phyloP scores from a whole-genome alignment of 2,797 vertebrate genomes.

The Cuculus canorus region DNA sequence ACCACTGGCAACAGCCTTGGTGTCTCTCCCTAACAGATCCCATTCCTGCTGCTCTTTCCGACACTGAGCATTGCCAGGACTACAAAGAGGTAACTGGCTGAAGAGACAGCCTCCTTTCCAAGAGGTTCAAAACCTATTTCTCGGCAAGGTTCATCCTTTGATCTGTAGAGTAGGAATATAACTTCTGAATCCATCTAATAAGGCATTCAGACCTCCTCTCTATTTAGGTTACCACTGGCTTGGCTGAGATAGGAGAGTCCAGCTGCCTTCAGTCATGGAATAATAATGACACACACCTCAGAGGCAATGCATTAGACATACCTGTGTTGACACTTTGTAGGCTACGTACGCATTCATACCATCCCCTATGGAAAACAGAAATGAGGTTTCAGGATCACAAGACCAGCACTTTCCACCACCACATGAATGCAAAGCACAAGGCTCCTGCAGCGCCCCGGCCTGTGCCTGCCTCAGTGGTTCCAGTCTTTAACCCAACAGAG shows the following conservation, averaged over 20 bases:
- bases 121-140: not conserved
- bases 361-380: slow-evolving; percentile 81
- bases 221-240: slow-evolving; percentile 8
- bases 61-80: not conserved
- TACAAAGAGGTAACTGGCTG: not conserved
- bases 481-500: not conserved
- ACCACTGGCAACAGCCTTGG: not conserved
- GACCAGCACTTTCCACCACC: not conserved
- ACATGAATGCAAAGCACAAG: not conserved
- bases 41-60: not conserved
- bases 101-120: not conserved
- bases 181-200: not conserved
- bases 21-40: not conserved
- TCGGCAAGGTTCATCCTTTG: not conserved
- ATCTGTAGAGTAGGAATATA: not conserved
- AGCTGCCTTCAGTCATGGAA: not conserved
- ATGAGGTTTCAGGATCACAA: not conserved
- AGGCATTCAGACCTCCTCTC: not conserved
- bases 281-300: not conserved
- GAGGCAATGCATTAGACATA: slow-evolving; percentile 49
- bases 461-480: not conserved
- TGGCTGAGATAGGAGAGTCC: not conserved
- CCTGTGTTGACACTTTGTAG: slow-evolving; percentile 96
- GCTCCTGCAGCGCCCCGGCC: not conserved
- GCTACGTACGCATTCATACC: slow-evolving; percentile 99